phyloP scores from a whole-genome alignment of 2,113 vertebrate genomes.

The Prionailurus bengalensis region DNA sequence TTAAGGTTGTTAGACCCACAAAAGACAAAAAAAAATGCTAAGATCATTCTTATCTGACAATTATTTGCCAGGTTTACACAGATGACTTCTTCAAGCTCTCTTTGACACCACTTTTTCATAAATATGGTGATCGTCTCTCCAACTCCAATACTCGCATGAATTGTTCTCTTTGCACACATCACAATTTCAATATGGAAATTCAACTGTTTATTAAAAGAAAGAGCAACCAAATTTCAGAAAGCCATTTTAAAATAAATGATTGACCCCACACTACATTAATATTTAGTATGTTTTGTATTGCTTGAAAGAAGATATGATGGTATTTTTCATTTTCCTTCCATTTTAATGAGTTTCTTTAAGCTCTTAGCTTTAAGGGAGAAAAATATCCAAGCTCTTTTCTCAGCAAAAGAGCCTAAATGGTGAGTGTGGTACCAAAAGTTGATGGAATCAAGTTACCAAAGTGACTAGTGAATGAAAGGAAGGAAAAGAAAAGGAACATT shows the following conservation, averaged over 20 bases:
- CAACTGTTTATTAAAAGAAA: conserved; percentile 53
- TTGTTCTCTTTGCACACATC: conserved; percentile 29
- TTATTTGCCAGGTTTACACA: background rate
- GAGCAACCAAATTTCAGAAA: conserved; percentile 25
- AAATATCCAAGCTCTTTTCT: conserved; percentile 7
- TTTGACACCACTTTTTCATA: conserved; percentile 42
- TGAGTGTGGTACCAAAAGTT: background rate
- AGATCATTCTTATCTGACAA: background rate
- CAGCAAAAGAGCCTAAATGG: background rate
- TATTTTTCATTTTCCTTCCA: conserved; percentile 14
- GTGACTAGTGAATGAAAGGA: background rate
- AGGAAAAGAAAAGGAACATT: background rate
- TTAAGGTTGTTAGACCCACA: background rate
- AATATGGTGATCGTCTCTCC: background rate
- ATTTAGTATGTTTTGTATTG: background rate
- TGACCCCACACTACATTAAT: background rate
- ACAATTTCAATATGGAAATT: conserved; percentile 6
- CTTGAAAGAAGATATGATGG: background rate
- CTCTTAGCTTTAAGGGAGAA: background rate
- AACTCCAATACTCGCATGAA: background rate
- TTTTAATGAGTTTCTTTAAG: conserved; percentile 45
- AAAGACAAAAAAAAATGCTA: background rate
- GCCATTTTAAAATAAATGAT: conserved; percentile 21
- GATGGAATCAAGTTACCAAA: background rate
- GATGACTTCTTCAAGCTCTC: background rate